These are phyloP conservation scores for Drosophila pruinosa DNA, from an alignment of 1,140 invertebrate genomes.

Conservation along the genomic window DNA sequence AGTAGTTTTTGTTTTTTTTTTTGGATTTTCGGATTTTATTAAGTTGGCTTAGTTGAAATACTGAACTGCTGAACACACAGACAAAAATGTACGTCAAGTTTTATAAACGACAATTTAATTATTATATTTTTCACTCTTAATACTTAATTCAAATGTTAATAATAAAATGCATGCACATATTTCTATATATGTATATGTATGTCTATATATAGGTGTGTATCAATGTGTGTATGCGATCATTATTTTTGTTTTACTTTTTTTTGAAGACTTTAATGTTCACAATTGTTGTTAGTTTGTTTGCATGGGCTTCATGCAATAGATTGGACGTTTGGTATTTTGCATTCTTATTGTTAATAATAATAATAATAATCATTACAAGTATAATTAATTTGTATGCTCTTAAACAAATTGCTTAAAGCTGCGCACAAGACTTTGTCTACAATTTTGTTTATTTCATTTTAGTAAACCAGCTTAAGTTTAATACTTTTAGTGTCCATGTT, in stretches of 20 bases:
- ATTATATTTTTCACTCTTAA: constrained; percentile 42
- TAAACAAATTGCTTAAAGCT: constrained; percentile 74
- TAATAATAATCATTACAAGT: constrained; percentile 2
- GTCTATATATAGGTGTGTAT: constrained; percentile 19
- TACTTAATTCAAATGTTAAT: constrained; percentile 10
- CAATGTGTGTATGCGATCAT: constrained; percentile 35
- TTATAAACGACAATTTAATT: constrained; percentile 26
- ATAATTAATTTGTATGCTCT: constrained; percentile 36
- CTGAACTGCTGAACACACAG: constrained; percentile 73
- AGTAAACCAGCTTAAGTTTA: constrained; percentile 48
- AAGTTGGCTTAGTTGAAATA: constrained; percentile 79
- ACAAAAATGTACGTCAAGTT: constrained; percentile 50
- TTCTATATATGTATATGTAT: constrained; percentile 32
- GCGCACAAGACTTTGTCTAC: constrained; percentile 72
- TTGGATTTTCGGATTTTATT: constrained; percentile 1
- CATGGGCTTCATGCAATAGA: constrained; percentile 52
- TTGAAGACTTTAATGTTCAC: constrained; percentile 78
- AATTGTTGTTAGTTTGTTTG: constrained; percentile 72
- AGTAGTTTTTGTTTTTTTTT: constrained; percentile 13
- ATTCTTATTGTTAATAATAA: constrained; percentile 47
- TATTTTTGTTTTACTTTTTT: constrained; percentile 25
- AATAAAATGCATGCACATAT: constrained; percentile 37
- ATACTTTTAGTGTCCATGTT: constrained; percentile 19
- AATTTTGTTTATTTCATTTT: constrained; percentile 23
- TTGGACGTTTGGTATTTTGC: constrained; percentile 72